Percentiles rank a stretch among this genome's conserved stretches.
These are phyloP conservation scores for Nomada ruficornis DNA, from an alignment of 2,888 invertebrate species.

Conservation along the genomic window DNA sequence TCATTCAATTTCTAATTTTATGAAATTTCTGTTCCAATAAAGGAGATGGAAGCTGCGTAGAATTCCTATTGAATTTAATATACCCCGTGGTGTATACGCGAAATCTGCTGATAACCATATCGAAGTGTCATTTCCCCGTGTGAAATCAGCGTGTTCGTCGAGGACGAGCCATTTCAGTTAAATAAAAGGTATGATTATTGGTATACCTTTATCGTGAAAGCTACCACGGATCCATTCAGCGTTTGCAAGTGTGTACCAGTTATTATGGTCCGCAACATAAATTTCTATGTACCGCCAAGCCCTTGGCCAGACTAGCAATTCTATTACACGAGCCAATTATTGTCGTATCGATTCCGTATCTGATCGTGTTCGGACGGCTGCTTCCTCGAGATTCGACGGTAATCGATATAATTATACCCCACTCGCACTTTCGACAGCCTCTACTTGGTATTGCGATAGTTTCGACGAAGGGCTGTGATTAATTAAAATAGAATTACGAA, in stretches of 20 bases:
- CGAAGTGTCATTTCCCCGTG: conserved; percentile 3
- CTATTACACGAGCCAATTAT: conserved; percentile 64
- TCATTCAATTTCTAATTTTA: too few relatives aligned
- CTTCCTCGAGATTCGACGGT: conserved; percentile 4
- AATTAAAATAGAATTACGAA: too few relatives aligned
- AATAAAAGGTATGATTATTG: conserved; percentile 53
- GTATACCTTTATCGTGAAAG: conserved; percentile 27
- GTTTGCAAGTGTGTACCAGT: conserved; percentile 34
- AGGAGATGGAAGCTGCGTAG: background rate
- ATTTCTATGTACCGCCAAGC: conserved; percentile 39
- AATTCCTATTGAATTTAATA: background rate
- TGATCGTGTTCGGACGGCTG: conserved; percentile 41
- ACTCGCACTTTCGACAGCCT: background rate
- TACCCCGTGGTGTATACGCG: background rate
- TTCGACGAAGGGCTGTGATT: too few relatives aligned
- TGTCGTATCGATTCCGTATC: conserved; percentile 58
- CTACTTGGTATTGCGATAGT: too few relatives aligned
- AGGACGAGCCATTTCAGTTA: conserved; percentile 24
- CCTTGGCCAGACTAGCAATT: conserved; percentile 39
- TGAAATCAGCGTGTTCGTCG: conserved; percentile 14
- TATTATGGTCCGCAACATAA: conserved; percentile 44
- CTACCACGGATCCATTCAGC: conserved; percentile 15
- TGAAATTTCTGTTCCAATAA: too few relatives aligned
- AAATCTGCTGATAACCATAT: conserved; percentile 1
- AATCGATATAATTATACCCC: conserved; percentile 57